These are phyloP conservation scores for Napeogenes sylphis DNA, from an alignment of 2,888 invertebrate species.

Conservation along the genomic window DNA sequence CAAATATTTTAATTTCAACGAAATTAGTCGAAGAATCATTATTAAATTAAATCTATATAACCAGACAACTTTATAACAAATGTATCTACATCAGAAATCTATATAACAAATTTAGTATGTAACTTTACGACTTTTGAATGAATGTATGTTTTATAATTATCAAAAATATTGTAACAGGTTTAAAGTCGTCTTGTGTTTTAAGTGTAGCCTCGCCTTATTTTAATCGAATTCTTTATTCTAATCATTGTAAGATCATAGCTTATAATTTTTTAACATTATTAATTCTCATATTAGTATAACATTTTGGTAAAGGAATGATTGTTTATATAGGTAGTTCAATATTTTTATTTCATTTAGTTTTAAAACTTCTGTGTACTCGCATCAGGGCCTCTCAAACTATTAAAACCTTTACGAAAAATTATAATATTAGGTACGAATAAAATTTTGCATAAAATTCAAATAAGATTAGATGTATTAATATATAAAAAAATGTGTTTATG, in stretches of 20 bases:
- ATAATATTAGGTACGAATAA: too few species aligned
- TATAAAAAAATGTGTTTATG: not conserved
- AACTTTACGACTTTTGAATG: constrained; percentile 5
- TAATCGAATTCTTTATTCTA: not conserved
- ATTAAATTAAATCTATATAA: constrained; percentile 5
- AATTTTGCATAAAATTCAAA: not conserved
- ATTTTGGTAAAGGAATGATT: too few species aligned
- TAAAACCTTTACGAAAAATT: too few species aligned
- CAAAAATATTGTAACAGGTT: constrained; percentile 1
- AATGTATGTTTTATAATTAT: constrained; percentile 6
- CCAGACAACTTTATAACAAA: constrained; percentile 6
- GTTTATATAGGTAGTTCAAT: constrained; percentile 20
- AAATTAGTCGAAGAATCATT: not conserved
- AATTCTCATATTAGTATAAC: not conserved
- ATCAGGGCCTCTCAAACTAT: not conserved
- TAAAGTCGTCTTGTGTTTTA: not conserved
- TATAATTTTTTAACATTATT: not conserved
- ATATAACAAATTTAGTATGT: constrained; percentile 3
- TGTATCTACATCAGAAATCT: too few species aligned
- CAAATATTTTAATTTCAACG: too few species aligned
- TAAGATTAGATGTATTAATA: not conserved
- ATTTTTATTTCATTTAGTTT: constrained; percentile 23
- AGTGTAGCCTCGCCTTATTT: not conserved
- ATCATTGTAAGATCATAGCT: not conserved
- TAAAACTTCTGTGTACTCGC: constrained; percentile 3